Conservation (phyloP, 2,888 invertebrate genomes). For the Andrena chrysosceles region DNA sequence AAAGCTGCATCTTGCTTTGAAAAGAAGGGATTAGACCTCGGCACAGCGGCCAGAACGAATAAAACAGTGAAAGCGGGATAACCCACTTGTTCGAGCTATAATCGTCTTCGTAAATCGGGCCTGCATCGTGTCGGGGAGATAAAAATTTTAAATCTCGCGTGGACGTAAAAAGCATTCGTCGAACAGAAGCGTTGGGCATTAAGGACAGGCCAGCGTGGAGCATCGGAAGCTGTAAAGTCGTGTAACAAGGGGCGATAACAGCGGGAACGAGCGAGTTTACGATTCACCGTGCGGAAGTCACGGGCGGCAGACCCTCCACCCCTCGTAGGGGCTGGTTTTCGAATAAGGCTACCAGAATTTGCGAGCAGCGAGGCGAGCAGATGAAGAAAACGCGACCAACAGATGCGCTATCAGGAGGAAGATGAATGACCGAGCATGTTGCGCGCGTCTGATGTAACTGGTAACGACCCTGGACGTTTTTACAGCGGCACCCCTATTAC, state of each 20-base stretch:
- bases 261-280: constrained; percentile 51
- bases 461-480: constrained; percentile 58
- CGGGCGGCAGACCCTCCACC: background rate
- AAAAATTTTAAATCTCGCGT: constrained; percentile 53
- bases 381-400: background rate
- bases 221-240: constrained; percentile 54
- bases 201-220: constrained; percentile 26
- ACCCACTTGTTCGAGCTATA: constrained; percentile 18
- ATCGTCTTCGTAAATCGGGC: constrained; percentile 35
- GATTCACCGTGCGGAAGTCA: constrained; percentile 39
- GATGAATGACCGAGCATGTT: constrained; percentile 55
- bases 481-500: constrained; percentile 49
- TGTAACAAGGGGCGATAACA: constrained; percentile 54
- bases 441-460: constrained; percentile 47
- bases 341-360: constrained; percentile 48
- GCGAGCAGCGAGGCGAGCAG: constrained; percentile 21
- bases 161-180: background rate
- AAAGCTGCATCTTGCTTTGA: background rate
- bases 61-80: constrained; percentile 21
- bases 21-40: constrained; percentile 23
- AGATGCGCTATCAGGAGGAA: constrained; percentile 39
- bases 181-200: constrained; percentile 17
- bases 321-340: constrained; percentile 2
- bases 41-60: constrained; percentile 22
- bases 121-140: constrained; percentile 17